Base-by-base conservation (phyloP, 2,888 invertebrate species). In the Metacarcinus magister region DNA sequence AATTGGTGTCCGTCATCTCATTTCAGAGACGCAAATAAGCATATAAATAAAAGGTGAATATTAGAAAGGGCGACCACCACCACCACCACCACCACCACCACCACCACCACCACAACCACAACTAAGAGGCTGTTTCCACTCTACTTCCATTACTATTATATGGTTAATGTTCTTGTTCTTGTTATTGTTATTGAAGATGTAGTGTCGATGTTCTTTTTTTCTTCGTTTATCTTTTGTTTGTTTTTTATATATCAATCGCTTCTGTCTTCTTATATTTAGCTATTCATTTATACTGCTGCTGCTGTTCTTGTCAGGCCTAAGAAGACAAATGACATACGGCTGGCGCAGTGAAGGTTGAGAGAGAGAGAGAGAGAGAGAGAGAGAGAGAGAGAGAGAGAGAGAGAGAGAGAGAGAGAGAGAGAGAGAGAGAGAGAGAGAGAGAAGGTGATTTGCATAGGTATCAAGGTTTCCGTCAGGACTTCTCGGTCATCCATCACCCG, bases 71-170 rank as follows among this genome's bases (percentile, higher is more conserved):
- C 67, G 67, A 23, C 13, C 67, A 67, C 67, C 54, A 67, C n/a
- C 67, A 67, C 23, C 67, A n/a, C n/a, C 67, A n/a, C 67, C 67
- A 67, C 67, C 67, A 67, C n/a, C 67, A 67, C 67, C 67, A 67
- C 23, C 67, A 67, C 54, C 67, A 23, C 67, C 67, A 23, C 67
- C 67, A 23, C 67, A 5, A 23, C n/a, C 67, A 23, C 67, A 19
- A 67, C 67, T 19, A 67, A 7, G 10, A 67, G 2, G 2, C 23
- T 67, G 1, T 54, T 67, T 67, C 5, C n/a, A 0, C n/a, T 7
- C n/a, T 2, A 0, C 23, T 67, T 19, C 1, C n/a, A 7, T 67
- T 67, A 7, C n/a, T 23, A 7, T 67, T 67, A n/a, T 67, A n/a
- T 67, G 19, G 67, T 67, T 67, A 5, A 23, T 67, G 67, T 60